Evolutionary conservation across 2,888 invertebrate genomes (phyloP), one percentile per base, ranked within the genome.

Genomic region (Phyllotreta striolata): DNA sequence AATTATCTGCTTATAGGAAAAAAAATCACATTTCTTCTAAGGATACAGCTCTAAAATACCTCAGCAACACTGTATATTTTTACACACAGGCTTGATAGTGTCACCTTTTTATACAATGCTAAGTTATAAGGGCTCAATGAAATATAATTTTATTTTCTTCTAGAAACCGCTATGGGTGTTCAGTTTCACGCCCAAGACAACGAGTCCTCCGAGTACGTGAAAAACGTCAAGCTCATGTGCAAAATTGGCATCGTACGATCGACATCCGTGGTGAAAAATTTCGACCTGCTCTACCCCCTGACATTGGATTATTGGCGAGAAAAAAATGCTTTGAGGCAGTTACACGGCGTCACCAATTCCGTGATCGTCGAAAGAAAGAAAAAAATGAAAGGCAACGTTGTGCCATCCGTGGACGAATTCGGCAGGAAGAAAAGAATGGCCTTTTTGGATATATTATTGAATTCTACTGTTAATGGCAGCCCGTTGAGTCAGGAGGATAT

Each of bases 121-220:
- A n/a, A n/a, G 24, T 24, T 24, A 24, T 24, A 4, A 24, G 24
- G 4, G 4, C 24, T 24, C 4, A 3, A 24, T 24, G 6, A 41
- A 6, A 38, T 43, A 14, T 58, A 46, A n/a, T 24, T 64, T 81
- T 46, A 52, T 69, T 77, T 6, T 83, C 85, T 78, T 84, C 55
- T 83, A 91, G 93, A 94, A 82, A 89, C 92, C 8, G 91, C 93
- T 5, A 95, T 95, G 94, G 94, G 93, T 0, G 85, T 87, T 5
- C 84, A 86, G 34, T 82, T 92, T 0, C 84, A 91, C 75, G 91
- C 92, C 0, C 93, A 93, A 79, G 82, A 82, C 6, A 83, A 89
- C 74, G 83, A 83, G 4, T 85, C 90, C 68, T 90, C 90, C 0
- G 85, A 87, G 71, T 93, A 92, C 76, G 91, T 92, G 0, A 83